Evolutionary conservation across 2,797 vertebrate species (phyloP).

Genomic region (Eupleurogrammus muticus): DNA sequence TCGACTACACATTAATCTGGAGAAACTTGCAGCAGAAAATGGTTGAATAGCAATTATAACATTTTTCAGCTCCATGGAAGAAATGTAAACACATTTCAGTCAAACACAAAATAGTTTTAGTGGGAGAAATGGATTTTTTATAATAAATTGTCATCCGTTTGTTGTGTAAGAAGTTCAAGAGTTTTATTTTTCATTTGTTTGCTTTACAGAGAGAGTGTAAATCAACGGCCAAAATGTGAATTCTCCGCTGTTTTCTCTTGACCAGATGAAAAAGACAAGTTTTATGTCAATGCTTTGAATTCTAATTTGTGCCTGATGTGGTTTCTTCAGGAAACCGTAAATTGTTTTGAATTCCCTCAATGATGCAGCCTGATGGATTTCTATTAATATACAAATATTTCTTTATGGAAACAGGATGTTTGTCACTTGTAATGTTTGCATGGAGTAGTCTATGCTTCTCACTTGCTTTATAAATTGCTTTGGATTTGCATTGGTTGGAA

Average conservation of each 20-base stretch:
- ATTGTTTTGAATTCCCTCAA: too few species aligned
- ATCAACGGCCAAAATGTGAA: not conserved
- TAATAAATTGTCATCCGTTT: constrained; percentile 33
- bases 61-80: not conserved
- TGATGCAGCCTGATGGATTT: too few species aligned
- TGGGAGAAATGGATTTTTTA: constrained; percentile 34
- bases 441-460: not conserved
- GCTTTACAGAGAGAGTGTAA: not conserved
- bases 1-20: not conserved
- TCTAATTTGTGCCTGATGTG: not conserved
- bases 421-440: not conserved
- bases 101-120: constrained; percentile 1
- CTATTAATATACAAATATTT: too few species aligned
- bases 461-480: not conserved
- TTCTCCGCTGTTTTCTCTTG: not conserved
- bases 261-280: too few species aligned
- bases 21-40: constrained; percentile 3
- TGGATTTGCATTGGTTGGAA: not conserved
- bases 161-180: not conserved
- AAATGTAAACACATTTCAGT: not conserved
- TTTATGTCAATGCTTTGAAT: not conserved
- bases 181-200: not conserved
- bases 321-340: not conserved
- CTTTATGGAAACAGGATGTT: not conserved
- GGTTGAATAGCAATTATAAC: not conserved